These are phyloP conservation scores for Leucopternis melanops DNA, from an alignment of 2,113 vertebrate species.

Conservation along the genomic window DNA sequence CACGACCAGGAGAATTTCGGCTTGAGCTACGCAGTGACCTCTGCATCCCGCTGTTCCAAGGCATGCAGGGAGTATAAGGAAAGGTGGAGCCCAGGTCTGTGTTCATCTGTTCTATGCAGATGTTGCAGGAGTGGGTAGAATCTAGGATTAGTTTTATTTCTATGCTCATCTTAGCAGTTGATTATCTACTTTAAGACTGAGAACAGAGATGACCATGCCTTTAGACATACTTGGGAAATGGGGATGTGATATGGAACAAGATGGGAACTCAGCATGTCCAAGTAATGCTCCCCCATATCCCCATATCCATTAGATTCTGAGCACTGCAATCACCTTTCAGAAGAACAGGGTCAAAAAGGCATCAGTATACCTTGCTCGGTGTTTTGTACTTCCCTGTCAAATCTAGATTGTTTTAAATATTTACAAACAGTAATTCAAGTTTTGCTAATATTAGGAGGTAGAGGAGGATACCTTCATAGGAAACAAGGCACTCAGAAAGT, in stretches of 20 bases:
- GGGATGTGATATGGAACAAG: background rate
- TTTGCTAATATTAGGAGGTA: background rate
- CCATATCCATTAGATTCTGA: background rate
- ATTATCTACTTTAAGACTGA: background rate
- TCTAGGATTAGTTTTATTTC: background rate
- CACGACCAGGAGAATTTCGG: background rate
- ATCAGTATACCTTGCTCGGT: background rate
- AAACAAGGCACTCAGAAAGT: rapidly evolving
- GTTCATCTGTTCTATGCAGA: background rate
- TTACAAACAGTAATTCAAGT: background rate
- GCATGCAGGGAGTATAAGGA: background rate
- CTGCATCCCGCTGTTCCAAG: background rate
- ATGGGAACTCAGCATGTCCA: background rate
- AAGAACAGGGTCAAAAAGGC: background rate
- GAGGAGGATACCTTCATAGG: background rate
- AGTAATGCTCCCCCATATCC: background rate
- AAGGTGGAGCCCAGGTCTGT: background rate
- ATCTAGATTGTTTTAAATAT: background rate
- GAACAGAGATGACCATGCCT: background rate
- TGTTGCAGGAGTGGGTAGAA: background rate
- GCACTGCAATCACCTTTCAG: background rate
- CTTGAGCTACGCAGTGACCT: background rate
- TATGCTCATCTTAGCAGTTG: background rate
- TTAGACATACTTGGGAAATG: background rate
- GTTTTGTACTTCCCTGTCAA: background rate